Evolutionary conservation across 2,113 vertebrate species (phyloP), one percentile per base, ranked within the genome.

Genomic region (Gymnobelideus leadbeateri): DNA sequence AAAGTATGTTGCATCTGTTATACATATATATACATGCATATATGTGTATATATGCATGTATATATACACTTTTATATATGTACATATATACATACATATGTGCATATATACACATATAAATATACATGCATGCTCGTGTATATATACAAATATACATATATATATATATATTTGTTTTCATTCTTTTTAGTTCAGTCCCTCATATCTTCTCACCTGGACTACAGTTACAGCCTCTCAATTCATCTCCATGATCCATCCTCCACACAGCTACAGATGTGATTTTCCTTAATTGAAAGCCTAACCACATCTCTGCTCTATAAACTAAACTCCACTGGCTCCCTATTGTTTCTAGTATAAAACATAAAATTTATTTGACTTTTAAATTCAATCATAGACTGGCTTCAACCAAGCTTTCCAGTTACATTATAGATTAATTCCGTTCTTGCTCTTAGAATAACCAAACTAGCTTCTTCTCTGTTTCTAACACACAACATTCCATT

Each of bases 51-150:
- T 4, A 68, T 37, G 3, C 14, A 37, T 4, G 37, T 68, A 37
- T 16, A 37, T 68, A 37, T 37, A 14, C 14, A 5, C 37, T 3
- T 31, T 0, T 37, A 10, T 28, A 9, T 51, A 9, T 51, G n/a
- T n/a, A n/a, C n/a, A n/a, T n/a, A n/a, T n/a, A n/a, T n/a, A n/a
- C n/a, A n/a, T n/a, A 9, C 9, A 51, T 51, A 28, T 14, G 14
- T 3, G 19, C 8, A n/a, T 8, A n/a, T n/a, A n/a, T 0, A n/a
- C 8, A n/a, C 2, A n/a, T 1, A 77, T 37, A 68, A 16, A 5
- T n/a, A n/a, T n/a, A 5, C 24, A 8, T 19, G 19, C 2, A 16
- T n/a, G 19, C 4, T n/a, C 8, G 19, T 16, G 37, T 4, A 77
- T n/a, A 57, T 26, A 57, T 2, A 37, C 10, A 31, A 5, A 37